These are phyloP conservation scores for Saguinus midas DNA, from an alignment of 2,113 vertebrate genomes.

Conservation along the genomic window DNA sequence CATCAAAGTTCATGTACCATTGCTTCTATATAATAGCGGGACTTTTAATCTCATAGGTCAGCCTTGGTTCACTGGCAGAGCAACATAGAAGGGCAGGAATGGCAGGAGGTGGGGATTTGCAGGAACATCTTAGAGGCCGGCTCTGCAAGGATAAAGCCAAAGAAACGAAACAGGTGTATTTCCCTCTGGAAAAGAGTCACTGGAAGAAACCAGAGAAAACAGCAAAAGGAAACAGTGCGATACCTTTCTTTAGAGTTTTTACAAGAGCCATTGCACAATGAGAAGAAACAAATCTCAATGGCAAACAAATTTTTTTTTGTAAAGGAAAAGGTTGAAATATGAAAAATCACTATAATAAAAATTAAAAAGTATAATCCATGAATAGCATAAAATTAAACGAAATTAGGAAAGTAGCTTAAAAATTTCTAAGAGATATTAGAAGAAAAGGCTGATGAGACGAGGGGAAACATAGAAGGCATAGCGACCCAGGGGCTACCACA, in stretches of 20 bases:
- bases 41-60: not conserved
- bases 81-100: no score
- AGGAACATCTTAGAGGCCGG: not conserved
- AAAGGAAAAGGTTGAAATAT: not conserved
- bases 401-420: not conserved
- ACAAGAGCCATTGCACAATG: not conserved
- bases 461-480: not conserved
- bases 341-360: conserved; percentile 8
- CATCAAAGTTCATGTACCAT: not conserved
- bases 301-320: not conserved
- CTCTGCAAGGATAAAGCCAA: not conserved
- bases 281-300: not conserved
- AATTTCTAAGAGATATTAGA: not conserved
- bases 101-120: not conserved
- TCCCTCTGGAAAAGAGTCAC: not conserved
- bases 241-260: not conserved
- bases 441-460: not conserved
- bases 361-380: not conserved
- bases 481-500: not conserved
- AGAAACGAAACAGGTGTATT: not conserved
- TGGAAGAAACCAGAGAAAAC: not conserved
- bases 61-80: not conserved
- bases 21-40: not conserved
- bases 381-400: not conserved
- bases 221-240: not conserved